Conservation (phyloP, 2,113 vertebrate species). For the Agapornis roseicollis region DNA sequence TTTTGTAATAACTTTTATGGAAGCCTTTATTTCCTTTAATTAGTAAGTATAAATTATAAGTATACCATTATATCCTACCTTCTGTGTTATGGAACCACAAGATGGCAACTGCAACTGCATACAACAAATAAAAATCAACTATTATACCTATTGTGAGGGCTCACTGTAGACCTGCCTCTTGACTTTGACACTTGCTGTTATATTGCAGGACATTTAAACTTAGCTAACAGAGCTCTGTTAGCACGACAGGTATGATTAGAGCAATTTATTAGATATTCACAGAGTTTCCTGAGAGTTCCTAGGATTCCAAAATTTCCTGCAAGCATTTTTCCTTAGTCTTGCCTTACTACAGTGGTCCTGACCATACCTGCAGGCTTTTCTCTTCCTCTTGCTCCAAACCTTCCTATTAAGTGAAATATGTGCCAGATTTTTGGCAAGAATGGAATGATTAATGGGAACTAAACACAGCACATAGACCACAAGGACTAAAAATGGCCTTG, state of each 20-base stretch:
- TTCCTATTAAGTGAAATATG: neutral
- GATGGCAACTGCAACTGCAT: neutral
- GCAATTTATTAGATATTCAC: neutral
- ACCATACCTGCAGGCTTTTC: neutral
- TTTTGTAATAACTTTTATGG: neutral
- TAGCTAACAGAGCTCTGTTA: neutral
- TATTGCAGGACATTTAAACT: neutral
- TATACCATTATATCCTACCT: neutral
- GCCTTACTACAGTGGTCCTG: neutral
- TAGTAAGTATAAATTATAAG: neutral
- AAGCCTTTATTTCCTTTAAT: neutral
- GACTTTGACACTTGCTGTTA: neutral
- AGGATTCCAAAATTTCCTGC: neutral
- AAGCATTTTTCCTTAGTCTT: neutral
- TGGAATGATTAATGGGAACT: neutral
- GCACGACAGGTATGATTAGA: neutral
- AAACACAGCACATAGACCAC: neutral
- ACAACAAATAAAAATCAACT: neutral
- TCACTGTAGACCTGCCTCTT: neutral
- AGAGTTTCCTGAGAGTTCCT: neutral
- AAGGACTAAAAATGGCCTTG: neutral
- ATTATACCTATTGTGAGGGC: neutral
- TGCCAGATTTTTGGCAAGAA: neutral
- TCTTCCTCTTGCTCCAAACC: neutral
- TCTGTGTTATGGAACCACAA: neutral